These are phyloP conservation scores for Chrysodeixis includens DNA, from an alignment of 2,888 invertebrate genomes.

Conservation along the genomic window DNA sequence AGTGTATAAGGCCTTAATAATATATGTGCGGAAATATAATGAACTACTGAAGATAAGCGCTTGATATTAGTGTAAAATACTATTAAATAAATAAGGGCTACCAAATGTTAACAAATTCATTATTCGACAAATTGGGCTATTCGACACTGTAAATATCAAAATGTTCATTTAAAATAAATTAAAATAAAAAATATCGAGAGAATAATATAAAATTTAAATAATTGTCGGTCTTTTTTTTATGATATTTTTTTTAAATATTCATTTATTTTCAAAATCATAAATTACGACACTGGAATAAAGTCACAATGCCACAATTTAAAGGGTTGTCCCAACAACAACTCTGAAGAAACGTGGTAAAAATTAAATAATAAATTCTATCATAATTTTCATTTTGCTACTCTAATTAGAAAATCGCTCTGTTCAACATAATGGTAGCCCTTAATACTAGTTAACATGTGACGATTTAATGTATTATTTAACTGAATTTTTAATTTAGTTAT, in stretches of 20 bases:
- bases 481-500: not conserved
- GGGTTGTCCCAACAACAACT: no score
- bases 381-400: no score
- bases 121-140: not conserved
- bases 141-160: not conserved
- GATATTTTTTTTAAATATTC: no score
- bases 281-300: no score
- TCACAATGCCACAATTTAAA: no score
- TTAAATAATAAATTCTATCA: no score
- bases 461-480: not conserved
- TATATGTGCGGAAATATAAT: constrained; percentile 14
- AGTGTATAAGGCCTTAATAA: constrained; percentile 46
- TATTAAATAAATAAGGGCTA: constrained; percentile 1
- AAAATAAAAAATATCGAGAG: no score
- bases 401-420: no score
- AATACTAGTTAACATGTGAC: constrained; percentile 1
- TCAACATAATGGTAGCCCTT: not conserved
- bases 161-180: not conserved
- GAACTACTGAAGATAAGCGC: constrained; percentile 5
- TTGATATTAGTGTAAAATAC: constrained; percentile 5
- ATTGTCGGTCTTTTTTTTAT: no score
- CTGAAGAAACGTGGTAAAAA: no score
- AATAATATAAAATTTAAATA: no score
- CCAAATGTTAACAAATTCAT: not conserved
- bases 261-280: no score